Conservation (phyloP, 2,797 vertebrate genomes). For the Acipenser transmontanus region DNA sequence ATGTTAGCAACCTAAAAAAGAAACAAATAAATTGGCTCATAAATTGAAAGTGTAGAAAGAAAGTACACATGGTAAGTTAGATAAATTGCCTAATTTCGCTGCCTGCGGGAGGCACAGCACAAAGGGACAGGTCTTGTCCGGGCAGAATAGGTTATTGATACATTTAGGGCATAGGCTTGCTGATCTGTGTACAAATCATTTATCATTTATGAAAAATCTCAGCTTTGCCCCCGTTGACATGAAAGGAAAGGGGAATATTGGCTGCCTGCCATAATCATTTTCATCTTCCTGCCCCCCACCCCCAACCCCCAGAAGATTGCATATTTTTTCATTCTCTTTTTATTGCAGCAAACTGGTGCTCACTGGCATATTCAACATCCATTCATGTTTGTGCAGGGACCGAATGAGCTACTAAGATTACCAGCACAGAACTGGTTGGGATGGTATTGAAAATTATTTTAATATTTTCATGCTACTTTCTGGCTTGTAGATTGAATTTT, state of each 20-base stretch:
- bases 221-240: constrained; percentile 29
- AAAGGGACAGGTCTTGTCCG: constrained; percentile 17
- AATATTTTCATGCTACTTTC: neutral
- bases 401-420: constrained; percentile 48
- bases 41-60: constrained; percentile 26
- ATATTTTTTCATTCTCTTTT: constrained; percentile 38
- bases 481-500: no score
- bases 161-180: constrained; percentile 31
- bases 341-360: constrained; percentile 33
- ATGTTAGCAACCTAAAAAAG: neutral
- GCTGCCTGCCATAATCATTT: constrained; percentile 39
- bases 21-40: constrained; percentile 25
- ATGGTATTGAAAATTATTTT: neutral
- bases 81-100: constrained; percentile 33
- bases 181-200: constrained; percentile 37
- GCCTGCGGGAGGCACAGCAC: constrained; percentile 27
- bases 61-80: constrained; percentile 34
- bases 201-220: constrained; percentile 38
- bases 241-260: constrained; percentile 42
- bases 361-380: constrained; percentile 40
- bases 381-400: constrained; percentile 34
- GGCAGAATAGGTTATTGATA: constrained; percentile 30
- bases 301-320: constrained; percentile 25
- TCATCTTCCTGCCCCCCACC: constrained; percentile 27
- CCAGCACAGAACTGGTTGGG: constrained; percentile 11